Percentiles rank a stretch among this genome's conserved stretches.
Conservation (phyloP, 2,113 vertebrate species). For the Recurvirostra avosetta region DNA sequence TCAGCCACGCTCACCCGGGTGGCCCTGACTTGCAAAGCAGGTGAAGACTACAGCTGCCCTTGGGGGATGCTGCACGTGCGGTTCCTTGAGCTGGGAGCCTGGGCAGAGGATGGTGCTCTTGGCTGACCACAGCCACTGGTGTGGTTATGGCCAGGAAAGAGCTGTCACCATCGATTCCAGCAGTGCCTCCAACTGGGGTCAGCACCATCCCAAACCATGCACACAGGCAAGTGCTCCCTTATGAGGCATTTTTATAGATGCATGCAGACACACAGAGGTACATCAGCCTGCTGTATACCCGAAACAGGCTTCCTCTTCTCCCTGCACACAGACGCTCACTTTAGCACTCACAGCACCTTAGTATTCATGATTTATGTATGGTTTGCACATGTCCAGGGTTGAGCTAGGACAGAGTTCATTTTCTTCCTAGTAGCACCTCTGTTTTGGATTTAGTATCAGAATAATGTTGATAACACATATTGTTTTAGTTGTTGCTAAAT, state of each 20-base stretch:
- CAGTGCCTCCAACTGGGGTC: neutral
- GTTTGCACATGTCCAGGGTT: neutral
- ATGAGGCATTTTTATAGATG: neutral
- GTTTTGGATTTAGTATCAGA: neutral
- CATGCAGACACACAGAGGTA: neutral
- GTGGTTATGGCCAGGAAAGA: neutral
- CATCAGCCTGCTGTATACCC: neutral
- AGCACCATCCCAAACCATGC: neutral
- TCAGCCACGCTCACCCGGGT: rapidly evolving
- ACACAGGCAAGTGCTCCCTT: neutral
- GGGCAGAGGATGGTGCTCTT: rapidly evolving
- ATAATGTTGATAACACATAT: neutral
- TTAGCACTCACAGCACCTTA: neutral
- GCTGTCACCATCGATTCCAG: rapidly evolving
- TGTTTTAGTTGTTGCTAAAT: neutral
- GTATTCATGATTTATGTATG: rapidly evolving
- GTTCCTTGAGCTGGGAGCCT: neutral
- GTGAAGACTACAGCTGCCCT: neutral
- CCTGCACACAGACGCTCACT: rapidly evolving
- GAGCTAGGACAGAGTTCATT: neutral
- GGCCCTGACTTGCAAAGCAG: neutral
- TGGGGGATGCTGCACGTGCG: neutral
- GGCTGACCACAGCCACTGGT: neutral
- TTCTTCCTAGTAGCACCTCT: neutral
- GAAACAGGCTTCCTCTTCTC: neutral